phyloP scores from a whole-genome alignment of 2,113 vertebrate species.

The Microtus montanus region DNA sequence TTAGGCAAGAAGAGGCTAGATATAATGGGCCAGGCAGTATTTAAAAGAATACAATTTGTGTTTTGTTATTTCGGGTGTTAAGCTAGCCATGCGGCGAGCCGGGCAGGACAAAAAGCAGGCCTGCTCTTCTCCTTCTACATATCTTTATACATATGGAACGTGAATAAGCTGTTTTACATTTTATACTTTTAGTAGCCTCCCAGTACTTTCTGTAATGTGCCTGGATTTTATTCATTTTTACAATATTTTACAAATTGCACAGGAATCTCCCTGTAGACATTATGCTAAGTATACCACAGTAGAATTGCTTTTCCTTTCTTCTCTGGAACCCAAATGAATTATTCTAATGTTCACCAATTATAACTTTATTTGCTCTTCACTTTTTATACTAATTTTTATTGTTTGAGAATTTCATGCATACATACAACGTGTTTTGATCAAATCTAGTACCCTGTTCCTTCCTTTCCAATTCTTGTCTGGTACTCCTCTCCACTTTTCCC shows the following conservation, averaged over 20 bases:
- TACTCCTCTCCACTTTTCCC: neutral
- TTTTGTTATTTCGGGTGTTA: too few relatives aligned
- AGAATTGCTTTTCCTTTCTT: neutral
- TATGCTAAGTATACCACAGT: neutral
- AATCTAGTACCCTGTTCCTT: neutral
- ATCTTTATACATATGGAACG: neutral
- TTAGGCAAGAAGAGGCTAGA: too few relatives aligned
- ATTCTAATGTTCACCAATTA: neutral
- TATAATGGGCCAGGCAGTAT: too few relatives aligned
- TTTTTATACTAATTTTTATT: neutral
- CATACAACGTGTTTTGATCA: neutral
- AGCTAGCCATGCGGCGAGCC: too few relatives aligned
- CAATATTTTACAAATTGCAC: neutral
- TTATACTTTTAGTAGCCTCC: neutral
- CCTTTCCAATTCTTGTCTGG: too few relatives aligned
- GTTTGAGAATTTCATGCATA: neutral
- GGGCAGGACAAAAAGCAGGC: too few relatives aligned
- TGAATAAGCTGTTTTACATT: conserved; percentile 31
- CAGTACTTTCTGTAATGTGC: conserved; percentile 21
- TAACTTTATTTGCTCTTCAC: neutral
- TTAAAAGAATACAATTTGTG: too few relatives aligned
- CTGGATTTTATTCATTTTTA: neutral
- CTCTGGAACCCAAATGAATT: neutral
- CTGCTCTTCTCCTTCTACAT: too few relatives aligned
- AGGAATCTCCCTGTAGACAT: neutral